Conservation (phyloP, 2,113 vertebrate genomes). For the Anolis carolinensis region DNA sequence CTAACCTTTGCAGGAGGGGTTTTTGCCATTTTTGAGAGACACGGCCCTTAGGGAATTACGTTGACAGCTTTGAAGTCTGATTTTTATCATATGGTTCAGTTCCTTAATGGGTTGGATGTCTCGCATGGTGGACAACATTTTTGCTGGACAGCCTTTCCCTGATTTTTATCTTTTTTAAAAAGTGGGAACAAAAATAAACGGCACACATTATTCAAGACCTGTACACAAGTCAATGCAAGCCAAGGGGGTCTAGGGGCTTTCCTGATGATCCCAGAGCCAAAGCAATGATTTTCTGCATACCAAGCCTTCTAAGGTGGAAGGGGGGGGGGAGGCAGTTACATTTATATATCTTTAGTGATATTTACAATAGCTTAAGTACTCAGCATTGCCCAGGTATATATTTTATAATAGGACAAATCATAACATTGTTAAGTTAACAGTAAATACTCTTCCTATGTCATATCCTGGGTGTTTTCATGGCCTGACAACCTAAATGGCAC, state of each 20-base stretch:
- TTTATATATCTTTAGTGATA: too few relatives aligned
- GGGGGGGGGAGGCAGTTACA: too few relatives aligned
- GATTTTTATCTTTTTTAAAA: constrained; percentile 67
- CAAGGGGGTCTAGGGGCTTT: constrained; percentile 47
- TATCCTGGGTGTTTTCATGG: too few relatives aligned
- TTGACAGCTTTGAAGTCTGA: constrained; percentile 69
- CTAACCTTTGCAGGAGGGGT: constrained; percentile 37
- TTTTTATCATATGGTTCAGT: constrained; percentile 64
- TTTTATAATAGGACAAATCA: too few relatives aligned
- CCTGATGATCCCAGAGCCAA: constrained; percentile 36
- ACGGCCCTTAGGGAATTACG: constrained; percentile 56
- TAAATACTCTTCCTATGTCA: too few relatives aligned
- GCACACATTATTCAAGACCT: constrained; percentile 34
- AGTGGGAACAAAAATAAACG: constrained; percentile 16
- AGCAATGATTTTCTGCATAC: neutral
- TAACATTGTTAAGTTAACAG: too few relatives aligned
- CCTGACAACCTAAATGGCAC: too few relatives aligned
- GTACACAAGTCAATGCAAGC: constrained; percentile 64
- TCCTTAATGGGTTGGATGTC: constrained; percentile 66
- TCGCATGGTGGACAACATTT: constrained; percentile 65
- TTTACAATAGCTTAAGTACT: too few relatives aligned
- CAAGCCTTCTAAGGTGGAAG: neutral
- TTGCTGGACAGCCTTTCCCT: constrained; percentile 66
- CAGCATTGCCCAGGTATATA: too few relatives aligned
- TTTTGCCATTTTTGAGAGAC: constrained; percentile 57